Conservation (phyloP, 2,888 invertebrate species). For the Endotricha flammealis region DNA sequence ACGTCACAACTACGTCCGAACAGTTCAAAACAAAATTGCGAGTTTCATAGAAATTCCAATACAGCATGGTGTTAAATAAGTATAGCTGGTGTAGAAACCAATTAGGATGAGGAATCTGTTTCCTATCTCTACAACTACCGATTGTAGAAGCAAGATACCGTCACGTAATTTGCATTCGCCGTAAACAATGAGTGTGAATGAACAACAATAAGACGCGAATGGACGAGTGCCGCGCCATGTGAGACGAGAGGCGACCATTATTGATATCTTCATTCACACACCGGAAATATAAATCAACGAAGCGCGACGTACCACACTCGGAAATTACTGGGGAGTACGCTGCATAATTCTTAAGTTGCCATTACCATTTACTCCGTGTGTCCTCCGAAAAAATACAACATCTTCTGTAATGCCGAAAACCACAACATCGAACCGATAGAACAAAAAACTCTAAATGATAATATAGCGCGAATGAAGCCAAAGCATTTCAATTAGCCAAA, state of each 20-base stretch:
- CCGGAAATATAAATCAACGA: constrained; percentile 70
- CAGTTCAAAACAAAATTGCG: no score
- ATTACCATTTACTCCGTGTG: constrained; percentile 13
- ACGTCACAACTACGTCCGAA: no score
- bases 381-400: neutral
- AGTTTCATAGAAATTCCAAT: no score
- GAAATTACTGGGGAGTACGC: constrained; percentile 35
- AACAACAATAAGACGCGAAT: constrained; percentile 41
- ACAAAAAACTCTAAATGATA: constrained; percentile 8
- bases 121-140: constrained; percentile 15
- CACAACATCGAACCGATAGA: constrained; percentile 5
- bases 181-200: constrained; percentile 49
- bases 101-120: no score
- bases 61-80: no score
- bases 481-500: constrained; percentile 21
- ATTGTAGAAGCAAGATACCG: constrained; percentile 22
- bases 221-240: constrained; percentile 41
- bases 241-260: constrained; percentile 39
- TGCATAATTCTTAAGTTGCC: constrained; percentile 26
- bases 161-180: constrained; percentile 36
- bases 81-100: no score
- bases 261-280: constrained; percentile 66
- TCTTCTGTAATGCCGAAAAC: constrained; percentile 13
- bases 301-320: constrained; percentile 39
- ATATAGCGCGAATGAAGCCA: constrained; percentile 14